These are phyloP conservation scores for Danaus plexippus DNA, from an alignment of 1,140 invertebrate species.

Conservation along the genomic window DNA sequence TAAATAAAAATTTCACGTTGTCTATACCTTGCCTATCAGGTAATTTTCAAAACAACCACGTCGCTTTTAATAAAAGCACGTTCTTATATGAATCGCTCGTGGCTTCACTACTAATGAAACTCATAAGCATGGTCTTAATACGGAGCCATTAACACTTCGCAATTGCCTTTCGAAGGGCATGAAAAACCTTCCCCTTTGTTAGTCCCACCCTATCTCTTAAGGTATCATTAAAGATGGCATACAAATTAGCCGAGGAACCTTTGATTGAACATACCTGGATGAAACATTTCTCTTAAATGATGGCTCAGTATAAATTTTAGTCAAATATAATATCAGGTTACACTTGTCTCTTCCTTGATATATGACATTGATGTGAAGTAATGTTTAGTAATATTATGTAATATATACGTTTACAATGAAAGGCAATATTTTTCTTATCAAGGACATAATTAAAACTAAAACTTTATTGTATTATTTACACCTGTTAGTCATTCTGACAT, in stretches of 20 bases:
- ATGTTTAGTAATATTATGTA: no score
- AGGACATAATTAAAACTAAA: no score
- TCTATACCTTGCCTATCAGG: constrained; percentile 28
- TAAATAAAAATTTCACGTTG: constrained; percentile 10
- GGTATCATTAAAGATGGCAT: constrained; percentile 52
- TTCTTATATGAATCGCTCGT: constrained; percentile 59
- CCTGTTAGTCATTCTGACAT: no score
- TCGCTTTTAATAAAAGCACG: constrained; percentile 61
- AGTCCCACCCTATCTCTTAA: constrained; percentile 28
- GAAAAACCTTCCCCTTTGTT: constrained; percentile 42
- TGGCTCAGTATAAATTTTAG: no score
- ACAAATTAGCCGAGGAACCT: constrained; percentile 36
- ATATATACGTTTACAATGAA: no score
- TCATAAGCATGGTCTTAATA: constrained; percentile 63
- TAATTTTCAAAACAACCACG: constrained; percentile 63
- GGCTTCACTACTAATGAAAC: constrained; percentile 61
- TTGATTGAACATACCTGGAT: no score
- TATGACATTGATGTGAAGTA: no score
- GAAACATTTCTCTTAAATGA: no score
- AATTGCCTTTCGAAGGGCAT: constrained; percentile 49
- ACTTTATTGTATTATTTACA: no score
- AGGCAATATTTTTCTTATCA: no score
- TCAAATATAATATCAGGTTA: no score
- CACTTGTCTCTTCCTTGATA: no score
- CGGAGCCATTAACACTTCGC: constrained; percentile 52